These are phyloP conservation scores for Scotopteryx bipunctaria DNA, from an alignment of 2,888 invertebrate species.

Conservation along the genomic window DNA sequence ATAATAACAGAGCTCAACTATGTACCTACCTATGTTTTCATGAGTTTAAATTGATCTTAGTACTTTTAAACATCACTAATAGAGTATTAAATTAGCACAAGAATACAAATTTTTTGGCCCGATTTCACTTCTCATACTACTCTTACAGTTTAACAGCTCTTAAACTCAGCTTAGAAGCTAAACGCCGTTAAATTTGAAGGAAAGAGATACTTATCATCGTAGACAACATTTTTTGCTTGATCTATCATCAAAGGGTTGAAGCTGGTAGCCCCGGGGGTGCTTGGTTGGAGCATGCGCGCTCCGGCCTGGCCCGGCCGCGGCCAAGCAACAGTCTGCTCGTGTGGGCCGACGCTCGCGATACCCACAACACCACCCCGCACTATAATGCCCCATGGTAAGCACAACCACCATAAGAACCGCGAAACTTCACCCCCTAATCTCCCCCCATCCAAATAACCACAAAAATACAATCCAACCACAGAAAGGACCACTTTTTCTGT, in stretches of 20 bases:
- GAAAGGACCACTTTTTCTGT: conserved; percentile 57
- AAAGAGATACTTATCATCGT: too few relatives aligned
- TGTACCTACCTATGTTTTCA: too few relatives aligned
- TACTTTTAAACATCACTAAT: too few relatives aligned
- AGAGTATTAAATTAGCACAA: too few relatives aligned
- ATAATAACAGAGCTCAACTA: too few relatives aligned
- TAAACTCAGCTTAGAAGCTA: too few relatives aligned
- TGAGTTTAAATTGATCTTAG: too few relatives aligned
- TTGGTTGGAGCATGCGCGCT: conserved; percentile 59
- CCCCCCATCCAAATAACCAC: conserved; percentile 20
- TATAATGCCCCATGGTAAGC: conserved; percentile 78
- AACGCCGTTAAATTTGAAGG: too few relatives aligned
- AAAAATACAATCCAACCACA: conserved; percentile 17
- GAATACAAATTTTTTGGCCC: too few relatives aligned
- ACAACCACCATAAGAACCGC: conserved; percentile 48
- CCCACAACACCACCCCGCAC: conserved; percentile 57
- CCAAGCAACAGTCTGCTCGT: conserved; percentile 81
- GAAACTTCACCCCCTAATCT: conserved; percentile 36
- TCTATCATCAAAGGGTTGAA: background rate
- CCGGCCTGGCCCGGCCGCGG: conserved; percentile 60
- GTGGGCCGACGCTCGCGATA: conserved; percentile 69
- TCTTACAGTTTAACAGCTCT: too few relatives aligned
- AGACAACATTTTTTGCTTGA: too few relatives aligned
- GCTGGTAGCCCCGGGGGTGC: conserved; percentile 19
- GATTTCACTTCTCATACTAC: too few relatives aligned